A percentile compares a stretch with the other conserved stretches of the same genome.
phyloP scores from a whole-genome alignment of 2,888 invertebrate species.

The Marasmarcha lunaedactyla region DNA sequence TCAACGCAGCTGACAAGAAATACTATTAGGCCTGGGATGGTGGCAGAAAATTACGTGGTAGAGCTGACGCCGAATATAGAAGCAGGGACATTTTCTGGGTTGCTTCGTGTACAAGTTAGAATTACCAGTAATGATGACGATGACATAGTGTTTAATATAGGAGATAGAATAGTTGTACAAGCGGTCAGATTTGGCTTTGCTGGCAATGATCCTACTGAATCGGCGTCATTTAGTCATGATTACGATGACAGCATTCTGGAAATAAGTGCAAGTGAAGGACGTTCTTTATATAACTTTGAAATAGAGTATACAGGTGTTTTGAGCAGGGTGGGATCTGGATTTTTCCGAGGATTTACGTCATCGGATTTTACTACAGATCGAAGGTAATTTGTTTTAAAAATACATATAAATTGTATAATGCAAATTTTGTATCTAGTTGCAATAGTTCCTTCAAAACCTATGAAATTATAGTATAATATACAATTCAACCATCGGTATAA shows the following conservation, averaged over 20 bases:
- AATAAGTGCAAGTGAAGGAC: neutral
- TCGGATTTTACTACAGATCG: neutral
- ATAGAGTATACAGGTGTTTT: slow-evolving; percentile 2
- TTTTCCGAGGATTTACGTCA: slow-evolving; percentile 1
- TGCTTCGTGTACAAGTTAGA: neutral
- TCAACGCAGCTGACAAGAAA: slow-evolving; percentile 1
- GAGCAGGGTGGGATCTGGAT: neutral
- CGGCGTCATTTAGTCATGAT: neutral
- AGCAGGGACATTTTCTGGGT: slow-evolving; percentile 1
- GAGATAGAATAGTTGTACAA: neutral
- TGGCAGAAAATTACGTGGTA: neutral
- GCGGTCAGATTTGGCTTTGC: neutral
- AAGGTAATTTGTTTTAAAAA: neutral
- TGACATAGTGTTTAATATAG: slow-evolving; percentile 1
- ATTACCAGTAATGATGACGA: neutral
- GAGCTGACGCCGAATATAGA: slow-evolving; percentile 1
- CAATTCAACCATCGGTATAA: too few species aligned
- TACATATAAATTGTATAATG: neutral
- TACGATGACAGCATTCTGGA: slow-evolving; percentile 3
- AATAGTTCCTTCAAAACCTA: too few species aligned
- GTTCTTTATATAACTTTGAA: neutral
- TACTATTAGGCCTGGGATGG: slow-evolving; percentile 2
- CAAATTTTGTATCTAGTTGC: too few species aligned
- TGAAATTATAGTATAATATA: too few species aligned
- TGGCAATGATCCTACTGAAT: neutral